Evolutionary conservation across 2,888 invertebrate genomes (phyloP), one percentile per base, ranked within the genome.

Genomic region (Stenurella melanura): DNA sequence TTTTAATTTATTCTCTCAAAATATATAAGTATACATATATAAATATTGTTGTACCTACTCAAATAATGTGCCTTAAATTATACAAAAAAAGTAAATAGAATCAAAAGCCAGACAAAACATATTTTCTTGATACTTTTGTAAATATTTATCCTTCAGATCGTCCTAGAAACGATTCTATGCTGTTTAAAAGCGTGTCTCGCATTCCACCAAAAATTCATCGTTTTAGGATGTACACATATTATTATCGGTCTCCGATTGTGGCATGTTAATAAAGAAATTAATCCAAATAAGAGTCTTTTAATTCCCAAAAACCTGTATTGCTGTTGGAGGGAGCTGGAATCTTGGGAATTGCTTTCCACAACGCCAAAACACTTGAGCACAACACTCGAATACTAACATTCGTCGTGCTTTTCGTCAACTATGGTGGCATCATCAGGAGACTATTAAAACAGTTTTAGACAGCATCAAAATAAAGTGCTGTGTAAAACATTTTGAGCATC

Each of bases 161-260:
- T 74, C 78, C 73, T 76, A 77, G 30, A 56, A 74, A 67, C 64
- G 64, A 70, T 69, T 67, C 50, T 75, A 78, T 79, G 74, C 77
- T 78, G 74, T 70, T 78, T 76, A 74, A 84, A 87, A 85, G 83
- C 87, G 88, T 88, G 88, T 88, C 88, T 88, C 88, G 86, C 87
- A 88, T 88, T 87, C 88, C 88, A 88, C 83, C 88, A 12, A 77
- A 73, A 69, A 73, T 64, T 63, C 38, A 73, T 76, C 80, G 67
- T 78, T 76, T 75, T 58, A 69, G 78, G 76, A 74, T 80, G 69
- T 64, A 72, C 26, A 78, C 63, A 75, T 74, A 57, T 61, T 77
- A 70, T 69, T 74, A 57, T 73, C 54, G 69, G 63, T 78, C 73
- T 71, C 75, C 73, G 75, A 60, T 73, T 66, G 73, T 75, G 75